Evolutionary conservation across 2,113 vertebrate genomes (phyloP).

Genomic region (Syngnathus typhle): DNA sequence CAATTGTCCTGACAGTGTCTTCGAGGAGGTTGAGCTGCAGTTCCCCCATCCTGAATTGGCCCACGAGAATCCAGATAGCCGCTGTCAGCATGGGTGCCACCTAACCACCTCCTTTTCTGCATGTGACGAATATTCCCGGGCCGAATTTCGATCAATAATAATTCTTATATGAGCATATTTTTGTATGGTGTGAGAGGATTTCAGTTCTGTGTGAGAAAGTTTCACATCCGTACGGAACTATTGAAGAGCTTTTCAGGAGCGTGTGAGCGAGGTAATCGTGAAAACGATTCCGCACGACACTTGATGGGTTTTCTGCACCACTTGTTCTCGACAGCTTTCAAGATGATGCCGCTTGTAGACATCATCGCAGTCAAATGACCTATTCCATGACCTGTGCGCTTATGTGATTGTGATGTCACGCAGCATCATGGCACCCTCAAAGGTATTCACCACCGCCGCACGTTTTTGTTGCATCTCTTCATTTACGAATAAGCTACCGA

Average conservation of each 20-base stretch:
- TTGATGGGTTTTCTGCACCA: background rate
- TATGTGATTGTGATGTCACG: constrained; percentile 11
- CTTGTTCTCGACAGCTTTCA: background rate
- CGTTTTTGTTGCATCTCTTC: background rate
- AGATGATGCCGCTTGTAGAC: background rate
- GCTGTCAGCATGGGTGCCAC: no score
- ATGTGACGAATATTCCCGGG: no score
- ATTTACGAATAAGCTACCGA: background rate
- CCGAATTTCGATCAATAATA: no score
- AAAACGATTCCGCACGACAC: background rate
- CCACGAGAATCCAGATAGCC: no score
- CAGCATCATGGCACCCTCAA: background rate
- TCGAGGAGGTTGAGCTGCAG: no score
- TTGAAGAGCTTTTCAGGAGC: background rate
- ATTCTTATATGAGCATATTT: background rate
- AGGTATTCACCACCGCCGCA: background rate
- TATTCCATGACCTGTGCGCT: background rate
- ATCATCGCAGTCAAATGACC: background rate
- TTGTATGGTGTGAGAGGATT: background rate
- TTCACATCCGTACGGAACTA: background rate
- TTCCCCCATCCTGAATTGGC: no score
- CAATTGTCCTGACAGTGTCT: no score
- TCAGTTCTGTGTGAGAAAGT: background rate
- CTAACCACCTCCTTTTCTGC: no score
- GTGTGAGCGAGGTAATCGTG: background rate